A percentile compares a stretch with the other conserved stretches of the same genome.
These are phyloP conservation scores for Pygocentrus nattereri DNA, from an alignment of 2,797 vertebrate species.

Conservation along the genomic window DNA sequence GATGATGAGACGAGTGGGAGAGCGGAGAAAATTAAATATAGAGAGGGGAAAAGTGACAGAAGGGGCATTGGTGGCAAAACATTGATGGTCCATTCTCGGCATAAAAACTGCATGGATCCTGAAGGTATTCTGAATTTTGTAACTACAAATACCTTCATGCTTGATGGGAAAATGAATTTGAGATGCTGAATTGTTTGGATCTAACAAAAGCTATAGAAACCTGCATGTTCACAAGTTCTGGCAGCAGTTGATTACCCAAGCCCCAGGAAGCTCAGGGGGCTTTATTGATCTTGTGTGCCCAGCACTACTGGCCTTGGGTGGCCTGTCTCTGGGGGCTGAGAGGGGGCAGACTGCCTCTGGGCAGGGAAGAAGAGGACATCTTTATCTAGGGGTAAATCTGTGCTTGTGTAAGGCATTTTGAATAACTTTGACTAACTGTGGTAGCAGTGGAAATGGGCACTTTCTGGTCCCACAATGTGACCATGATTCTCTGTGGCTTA, in stretches of 20 bases:
- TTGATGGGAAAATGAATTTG: constrained; percentile 22
- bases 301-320: constrained; percentile 76
- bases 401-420: constrained; percentile 8
- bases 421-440: neutral
- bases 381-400: constrained; percentile 43
- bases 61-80: neutral
- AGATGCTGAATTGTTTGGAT: constrained; percentile 27
- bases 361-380: constrained; percentile 50
- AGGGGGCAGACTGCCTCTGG: constrained; percentile 75
- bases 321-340: constrained; percentile 64
- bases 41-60: constrained; percentile 11
- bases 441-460: neutral
- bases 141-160: constrained; percentile 14
- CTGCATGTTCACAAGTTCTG: constrained; percentile 45
- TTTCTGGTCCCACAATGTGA: constrained; percentile 16
- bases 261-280: constrained; percentile 54
- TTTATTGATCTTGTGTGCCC: constrained; percentile 74
- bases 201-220: constrained; percentile 2
- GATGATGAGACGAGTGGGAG: neutral
- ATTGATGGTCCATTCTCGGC: constrained; percentile 22
- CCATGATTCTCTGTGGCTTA: constrained; percentile 38
- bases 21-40: constrained; percentile 1
- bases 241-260: constrained; percentile 52
- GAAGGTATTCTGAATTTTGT: constrained; percentile 32
- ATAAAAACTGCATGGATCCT: constrained; percentile 41